Base-by-base conservation (phyloP, 2,797 vertebrate species). In the Erpetoichthys calabaricus region DNA sequence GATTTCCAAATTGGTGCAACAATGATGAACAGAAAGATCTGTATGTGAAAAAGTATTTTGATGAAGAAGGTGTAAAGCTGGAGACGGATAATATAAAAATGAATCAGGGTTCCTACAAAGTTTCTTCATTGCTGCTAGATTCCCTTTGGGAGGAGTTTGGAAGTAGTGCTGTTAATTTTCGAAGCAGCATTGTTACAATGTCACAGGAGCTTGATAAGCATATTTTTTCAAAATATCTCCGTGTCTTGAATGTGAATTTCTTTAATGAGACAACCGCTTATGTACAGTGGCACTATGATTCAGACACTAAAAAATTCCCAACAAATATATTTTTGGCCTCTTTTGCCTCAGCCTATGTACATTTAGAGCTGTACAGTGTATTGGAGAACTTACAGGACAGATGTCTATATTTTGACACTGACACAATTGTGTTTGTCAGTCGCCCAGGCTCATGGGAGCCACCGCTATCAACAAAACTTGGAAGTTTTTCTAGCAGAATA, bases 401-500 rank as follows among this genome's bases (percentile, higher is more conserved):
- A 4, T 59, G 42, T 4, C 52, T 59, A n/a, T 47, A 45, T 44
- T 43, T 56, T 45, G 8, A 45, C 45, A 49, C 47, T 10, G 45
- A 44, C 6, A 9, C 45, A 8, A 10, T n/a, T n/a, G 45, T 10
- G 1, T 56, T n/a, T 10, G 44, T 49, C 7, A 49, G 47, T 49
- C 47, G 47, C 7, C 47, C 47, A n/a, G 47, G 47, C n/a, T 7
- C 7, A 7, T 49, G 47, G 44, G 8, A 44, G 7, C 44, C 43
- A 10, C 45, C 8, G 4, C 44, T 7, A 45, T 5, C 4, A 6
- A 44, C 4, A 7, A 7, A 49, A 49, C n/a, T 49, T 3, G 47
- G 45, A n/a, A 47, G n/a, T 7, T 47, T 55, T 7, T 55, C 42
- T 8, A 58, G 53, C 47, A 52, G 54, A 45, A 4, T 62, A 10